Base-by-base conservation (phyloP, 1,140 invertebrate species). In the Drosophila setifemur region DNA sequence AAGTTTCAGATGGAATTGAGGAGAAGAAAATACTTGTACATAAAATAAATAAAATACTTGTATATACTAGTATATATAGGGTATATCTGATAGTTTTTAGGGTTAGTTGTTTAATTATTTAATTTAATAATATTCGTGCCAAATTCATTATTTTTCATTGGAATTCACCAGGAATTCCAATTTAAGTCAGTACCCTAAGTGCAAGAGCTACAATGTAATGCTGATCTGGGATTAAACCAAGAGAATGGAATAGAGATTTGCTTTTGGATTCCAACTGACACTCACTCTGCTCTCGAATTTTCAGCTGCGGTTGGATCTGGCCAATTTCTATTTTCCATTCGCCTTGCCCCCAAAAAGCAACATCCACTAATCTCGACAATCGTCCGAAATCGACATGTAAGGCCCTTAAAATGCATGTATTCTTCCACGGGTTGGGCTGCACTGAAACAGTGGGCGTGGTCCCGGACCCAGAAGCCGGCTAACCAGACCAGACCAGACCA, bases 351-450 rank as follows among this genome's bases (percentile, higher is more conserved):
- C n/a, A n/a, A 53, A 61, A 57, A 42, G 31, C 26, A 49, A 52
- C 63, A 44, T 43, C 81, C 67, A 55, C 75, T 79, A 74, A 70
- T 64, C 58, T 52, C 21, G 33, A 39, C 76, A 86, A 86, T 85
- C 75, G 72, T 49, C 58, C 31, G 57, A 49, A 75, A 85, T 85
- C 79, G 76, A 85, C 82, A 85, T 85, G 81, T 85, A 81, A 75
- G 81, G 81, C 81, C 81, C 81, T 85, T 85, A 85, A 85, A 85
- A 85, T 85, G 54, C 72, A 81, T 85, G 71, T 86, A 67, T 45
- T 53, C 68, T 48, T 49, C 35, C 31, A 31, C 28, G 54, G 44
- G 45, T 35, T 57, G 35, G 43, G 39, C 26, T 55, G 44, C 11
- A 33, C 40, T n/a, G 11, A 44, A 31, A 8, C 39, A 33, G 55